phyloP scores from a whole-genome alignment of 2,113 vertebrate genomes.

The Gallinago undulata region DNA sequence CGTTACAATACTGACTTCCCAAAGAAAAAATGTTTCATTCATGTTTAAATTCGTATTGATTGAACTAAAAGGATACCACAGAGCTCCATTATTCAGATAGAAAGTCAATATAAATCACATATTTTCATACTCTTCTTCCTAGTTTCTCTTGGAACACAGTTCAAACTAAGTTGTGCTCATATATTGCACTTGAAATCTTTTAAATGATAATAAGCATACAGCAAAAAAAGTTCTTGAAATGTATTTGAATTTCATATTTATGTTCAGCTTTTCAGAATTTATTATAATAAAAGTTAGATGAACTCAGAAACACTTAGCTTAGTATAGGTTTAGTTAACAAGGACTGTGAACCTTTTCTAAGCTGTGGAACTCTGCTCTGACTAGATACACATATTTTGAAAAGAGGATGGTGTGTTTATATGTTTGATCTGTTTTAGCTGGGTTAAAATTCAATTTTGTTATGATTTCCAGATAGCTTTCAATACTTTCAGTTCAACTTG shows the following conservation, averaged over 20 bases:
- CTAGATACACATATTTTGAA: not conserved
- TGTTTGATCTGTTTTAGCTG: not conserved
- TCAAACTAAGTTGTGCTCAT: not conserved
- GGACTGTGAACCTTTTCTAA: not conserved
- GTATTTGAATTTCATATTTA: not conserved
- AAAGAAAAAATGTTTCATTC: not conserved
- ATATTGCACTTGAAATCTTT: not conserved
- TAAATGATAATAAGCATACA: not conserved
- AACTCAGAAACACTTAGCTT: not conserved
- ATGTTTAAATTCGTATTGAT: not conserved
- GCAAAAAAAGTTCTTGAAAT: not conserved
- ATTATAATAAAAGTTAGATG: not conserved
- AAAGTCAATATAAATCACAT: not conserved
- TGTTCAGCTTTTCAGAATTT: not conserved
- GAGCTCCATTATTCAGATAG: not conserved
- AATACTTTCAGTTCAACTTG: not conserved
- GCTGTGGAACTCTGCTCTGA: not conserved
- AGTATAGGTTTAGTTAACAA: not conserved
- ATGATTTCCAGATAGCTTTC: not conserved
- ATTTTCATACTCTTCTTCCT: not conserved
- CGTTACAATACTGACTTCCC: not conserved
- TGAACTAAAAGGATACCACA: not conserved
- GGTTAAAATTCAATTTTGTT: not conserved
- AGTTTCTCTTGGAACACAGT: not conserved
- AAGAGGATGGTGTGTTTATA: not conserved